Evolutionary conservation across 2,888 invertebrate species (phyloP).

Genomic region (Zaprionus obscuricornis): DNA sequence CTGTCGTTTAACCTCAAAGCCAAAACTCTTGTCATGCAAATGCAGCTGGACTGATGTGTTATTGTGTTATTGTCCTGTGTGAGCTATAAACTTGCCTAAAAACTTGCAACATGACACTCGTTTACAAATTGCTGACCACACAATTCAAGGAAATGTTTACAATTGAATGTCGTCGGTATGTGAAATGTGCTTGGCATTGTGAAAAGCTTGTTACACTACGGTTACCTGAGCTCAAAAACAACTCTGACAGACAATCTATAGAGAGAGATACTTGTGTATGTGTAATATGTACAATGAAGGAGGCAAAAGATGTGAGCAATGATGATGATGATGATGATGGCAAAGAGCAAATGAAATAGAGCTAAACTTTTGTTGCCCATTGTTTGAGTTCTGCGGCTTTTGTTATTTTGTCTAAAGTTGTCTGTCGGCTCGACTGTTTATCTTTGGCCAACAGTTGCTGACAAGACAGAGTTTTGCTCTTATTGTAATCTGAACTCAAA

Average conservation of each 20-base stretch:
- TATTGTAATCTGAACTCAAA: slow-evolving; percentile 37
- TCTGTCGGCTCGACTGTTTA: slow-evolving; percentile 37
- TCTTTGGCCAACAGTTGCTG: slow-evolving; percentile 49
- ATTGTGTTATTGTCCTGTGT: slow-evolving; percentile 14
- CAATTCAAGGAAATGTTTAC: slow-evolving; percentile 19
- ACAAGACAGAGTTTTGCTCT: slow-evolving; percentile 19
- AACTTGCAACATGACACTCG: slow-evolving; percentile 32
- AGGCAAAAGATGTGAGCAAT: slow-evolving; percentile 28
- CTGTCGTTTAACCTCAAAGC: too few relatives aligned
- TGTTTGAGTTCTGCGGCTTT: slow-evolving; percentile 49
- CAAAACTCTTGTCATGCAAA: slow-evolving; percentile 36
- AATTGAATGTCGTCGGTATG: slow-evolving; percentile 32
- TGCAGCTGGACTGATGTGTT: slow-evolving; percentile 15
- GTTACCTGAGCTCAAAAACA: slow-evolving; percentile 40
- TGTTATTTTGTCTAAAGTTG: slow-evolving; percentile 48
- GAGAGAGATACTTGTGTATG: slow-evolving; percentile 21
- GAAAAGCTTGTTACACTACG: slow-evolving; percentile 26
- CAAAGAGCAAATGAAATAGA: too few relatives aligned
- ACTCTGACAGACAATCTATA: slow-evolving; percentile 21
- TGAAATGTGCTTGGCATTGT: slow-evolving; percentile 14
- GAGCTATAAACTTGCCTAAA: slow-evolving; percentile 11
- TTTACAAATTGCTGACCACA: slow-evolving; percentile 61
- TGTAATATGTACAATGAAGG: too few relatives aligned
- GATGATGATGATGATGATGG: too few relatives aligned
- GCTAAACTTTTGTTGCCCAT: slow-evolving; percentile 27